phyloP scores from a whole-genome alignment of 2,888 invertebrate genomes.

The Pristionchus arcanus region DNA sequence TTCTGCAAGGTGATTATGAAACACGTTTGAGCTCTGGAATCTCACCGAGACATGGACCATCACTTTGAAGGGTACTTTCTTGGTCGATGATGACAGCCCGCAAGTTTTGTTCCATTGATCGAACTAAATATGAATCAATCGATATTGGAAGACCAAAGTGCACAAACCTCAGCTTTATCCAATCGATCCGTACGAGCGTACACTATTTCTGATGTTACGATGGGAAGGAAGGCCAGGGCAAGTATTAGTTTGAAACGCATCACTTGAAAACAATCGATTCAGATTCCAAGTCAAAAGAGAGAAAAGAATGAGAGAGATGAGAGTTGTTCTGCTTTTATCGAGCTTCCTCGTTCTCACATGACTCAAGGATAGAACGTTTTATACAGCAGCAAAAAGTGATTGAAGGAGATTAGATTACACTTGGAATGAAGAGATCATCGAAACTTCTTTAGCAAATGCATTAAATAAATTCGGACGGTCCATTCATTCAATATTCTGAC shows the following conservation, averaged over 20 bases:
- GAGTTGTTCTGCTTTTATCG: neutral
- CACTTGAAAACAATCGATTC: neutral
- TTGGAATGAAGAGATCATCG: neutral
- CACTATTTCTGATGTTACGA: neutral
- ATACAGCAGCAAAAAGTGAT: neutral
- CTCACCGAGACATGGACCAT: conserved; percentile 39
- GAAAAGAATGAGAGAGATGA: neutral
- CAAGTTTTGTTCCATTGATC: conserved; percentile 33
- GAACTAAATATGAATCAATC: neutral
- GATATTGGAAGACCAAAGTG: neutral
- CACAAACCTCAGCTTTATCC: neutral
- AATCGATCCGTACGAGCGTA: conserved; percentile 1
- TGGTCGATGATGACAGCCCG: neutral
- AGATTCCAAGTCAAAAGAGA: neutral
- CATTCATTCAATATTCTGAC: too few relatives aligned
- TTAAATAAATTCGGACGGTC: too few relatives aligned
- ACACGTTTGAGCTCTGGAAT: neutral
- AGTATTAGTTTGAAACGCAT: conserved; percentile 25
- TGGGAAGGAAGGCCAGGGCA: neutral
- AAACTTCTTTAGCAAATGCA: too few relatives aligned
- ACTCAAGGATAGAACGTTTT: neutral
- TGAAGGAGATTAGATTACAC: neutral
- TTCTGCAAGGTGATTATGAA: neutral
- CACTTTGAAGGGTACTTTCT: conserved; percentile 27
- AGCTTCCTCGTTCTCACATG: neutral